Evolutionary conservation across 2,797 vertebrate species (phyloP), one percentile per base, ranked within the genome.

Genomic region (Novumbra hubbsi): DNA sequence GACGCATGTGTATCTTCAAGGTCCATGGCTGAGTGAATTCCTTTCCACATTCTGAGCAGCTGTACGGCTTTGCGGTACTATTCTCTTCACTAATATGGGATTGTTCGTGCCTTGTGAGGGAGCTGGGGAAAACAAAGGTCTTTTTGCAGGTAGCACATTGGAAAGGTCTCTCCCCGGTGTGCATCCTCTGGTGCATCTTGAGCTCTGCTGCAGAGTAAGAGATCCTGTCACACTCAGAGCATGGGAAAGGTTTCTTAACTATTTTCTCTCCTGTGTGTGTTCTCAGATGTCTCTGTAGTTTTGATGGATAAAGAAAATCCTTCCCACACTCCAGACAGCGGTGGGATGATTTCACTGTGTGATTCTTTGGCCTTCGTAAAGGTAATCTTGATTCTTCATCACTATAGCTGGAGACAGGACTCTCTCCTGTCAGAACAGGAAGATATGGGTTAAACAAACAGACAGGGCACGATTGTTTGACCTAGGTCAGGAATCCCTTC

Each of bases 261-360:
- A 1, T 60, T 15, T 68, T 72, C 55, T 45, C 45, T 45, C 60
- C 74, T 4, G 64, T 45, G 45, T 75, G 77, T 2, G 32, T 69
- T 62, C 6, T 6, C 5, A 72, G 64, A 70, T 72, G 77, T 48
- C 21, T 68, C 64, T 28, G 70, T 14, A 67, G 68, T 27, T 30
- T 74, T 66, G 68, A 70, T 27, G 19, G 50, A 32, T 67, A 32
- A 5, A 63, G 64, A 70, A 74, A 71, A 16, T 30, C 65, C 28
- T 73, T 71, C 11, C 52, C 50, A 52, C 70, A 71, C 27, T 57
- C 32, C 4, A 19, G 1, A 52, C 70, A 71, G 19, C 48, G 4
- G 50, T 71, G 57, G 12, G 52, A 52, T 0, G 19, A 2, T 32
- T 60, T 30, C 2, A 19, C 45, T 15, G 16, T 52, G 27, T 70